Base-by-base conservation (phyloP, 2,113 vertebrate genomes). In the Caretta caretta region DNA sequence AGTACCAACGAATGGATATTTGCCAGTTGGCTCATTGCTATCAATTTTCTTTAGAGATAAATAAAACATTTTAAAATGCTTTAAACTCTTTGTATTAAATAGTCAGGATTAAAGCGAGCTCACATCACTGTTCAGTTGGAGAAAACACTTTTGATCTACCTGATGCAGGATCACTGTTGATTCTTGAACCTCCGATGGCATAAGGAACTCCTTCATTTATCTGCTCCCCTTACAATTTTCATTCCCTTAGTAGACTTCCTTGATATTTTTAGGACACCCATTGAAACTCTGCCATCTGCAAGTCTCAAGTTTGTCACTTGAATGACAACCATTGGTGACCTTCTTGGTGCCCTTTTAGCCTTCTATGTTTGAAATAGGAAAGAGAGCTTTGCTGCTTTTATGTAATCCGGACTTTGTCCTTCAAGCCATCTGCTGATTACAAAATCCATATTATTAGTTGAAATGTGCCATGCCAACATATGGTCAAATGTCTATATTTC, bases 11-110 rank as follows among this genome's bases (percentile, higher is more conserved):
- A 54, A 84, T 96, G 96, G 95, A 89, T 4, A 8, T 48, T 85
- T 12, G 94, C 97, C 97, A 97, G 84, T 87, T 97, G 95, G 95
- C 93, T 96, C 93, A 87, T 90, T 83, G 80, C 84, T 91, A 38
- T 42, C 72, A 42, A 25, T 75, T 75, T 75, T 42, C 38, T 25
- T 75, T 75, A 24, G 72, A 25, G 22, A 42, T 42, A 42, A 75
- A 75, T 42, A 42, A 75, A 42, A 42, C 10, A 76, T 22, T 25
- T 38, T 46, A 12, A 76, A 76, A 46, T 13, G 24, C 42, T 76
- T 76, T 76, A 46, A 76, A 76, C 46, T 76, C 72, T 76, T 76
- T 76, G 38, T 76, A 46, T 76, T 19, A 69, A 69, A n/a, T 76
- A 76, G 22, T 25, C 72, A 76, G 27, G 22, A 46, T 46, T 46